A percentile compares a stretch with the other conserved stretches of the same genome.
These are phyloP conservation scores for Cydia splendana DNA, from an alignment of 1,140 invertebrate species.

Conservation along the genomic window DNA sequence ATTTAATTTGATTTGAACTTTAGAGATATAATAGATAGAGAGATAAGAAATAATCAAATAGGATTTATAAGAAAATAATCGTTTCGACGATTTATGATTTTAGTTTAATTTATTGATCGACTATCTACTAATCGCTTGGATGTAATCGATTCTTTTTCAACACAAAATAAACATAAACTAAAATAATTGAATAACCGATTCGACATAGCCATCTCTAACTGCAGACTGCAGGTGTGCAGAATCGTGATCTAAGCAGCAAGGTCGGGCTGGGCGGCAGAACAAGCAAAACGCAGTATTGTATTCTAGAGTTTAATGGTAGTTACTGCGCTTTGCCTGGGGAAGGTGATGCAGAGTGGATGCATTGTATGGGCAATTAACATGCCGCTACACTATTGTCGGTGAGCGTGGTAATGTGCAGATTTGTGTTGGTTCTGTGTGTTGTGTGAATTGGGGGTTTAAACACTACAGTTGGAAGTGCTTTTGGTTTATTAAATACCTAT, in stretches of 20 bases:
- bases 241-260: slow-evolving; percentile 52
- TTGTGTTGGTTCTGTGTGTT: background rate
- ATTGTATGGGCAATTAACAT: slow-evolving; percentile 49
- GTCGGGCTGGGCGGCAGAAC: slow-evolving; percentile 37
- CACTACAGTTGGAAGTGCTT: too few relatives aligned
- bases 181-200: background rate
- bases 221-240: slow-evolving; percentile 41
- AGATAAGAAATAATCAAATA: too few relatives aligned
- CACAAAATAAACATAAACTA: background rate
- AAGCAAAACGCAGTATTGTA: background rate
- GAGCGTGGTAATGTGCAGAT: slow-evolving; percentile 7
- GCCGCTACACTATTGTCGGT: slow-evolving; percentile 9
- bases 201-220: background rate
- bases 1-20: too few relatives aligned
- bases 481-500: too few relatives aligned
- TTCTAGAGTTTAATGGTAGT: background rate
- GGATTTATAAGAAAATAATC: too few relatives aligned
- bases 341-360: slow-evolving; percentile 33
- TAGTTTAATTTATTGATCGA: too few relatives aligned
- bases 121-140: too few relatives aligned
- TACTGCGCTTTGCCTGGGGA: background rate
- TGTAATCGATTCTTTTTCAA: too few relatives aligned
- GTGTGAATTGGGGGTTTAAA: slow-evolving; percentile 1
- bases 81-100: too few relatives aligned
- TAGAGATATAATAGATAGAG: too few relatives aligned